phyloP scores from a whole-genome alignment of 2,888 invertebrate species.

The Invenusta paracnida region DNA sequence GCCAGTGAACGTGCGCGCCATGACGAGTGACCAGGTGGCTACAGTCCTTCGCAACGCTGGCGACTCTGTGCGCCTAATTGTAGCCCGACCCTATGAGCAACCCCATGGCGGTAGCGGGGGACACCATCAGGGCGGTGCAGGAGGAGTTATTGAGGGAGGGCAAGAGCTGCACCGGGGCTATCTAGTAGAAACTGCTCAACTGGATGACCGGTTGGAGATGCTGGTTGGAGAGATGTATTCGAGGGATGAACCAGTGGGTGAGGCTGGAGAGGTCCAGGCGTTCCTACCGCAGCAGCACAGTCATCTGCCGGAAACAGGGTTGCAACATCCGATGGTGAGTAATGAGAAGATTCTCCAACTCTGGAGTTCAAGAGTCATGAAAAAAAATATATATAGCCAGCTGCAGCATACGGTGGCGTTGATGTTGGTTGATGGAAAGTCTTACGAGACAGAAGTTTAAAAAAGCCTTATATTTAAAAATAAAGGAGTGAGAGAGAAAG shows the following conservation, averaged over 20 bases:
- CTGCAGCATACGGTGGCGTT: too few species aligned
- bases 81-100: slow-evolving; percentile 73
- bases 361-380: too few species aligned
- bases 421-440: too few species aligned
- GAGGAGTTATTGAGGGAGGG: too few species aligned
- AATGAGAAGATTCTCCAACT: not conserved
- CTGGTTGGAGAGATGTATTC: not conserved
- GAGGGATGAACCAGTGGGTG: too few species aligned
- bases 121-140: too few species aligned
- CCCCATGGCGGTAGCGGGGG: too few species aligned
- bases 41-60: slow-evolving; percentile 84
- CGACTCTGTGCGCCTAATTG: slow-evolving; percentile 81
- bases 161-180: not conserved
- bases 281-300: not conserved
- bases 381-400: too few species aligned
- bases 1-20: slow-evolving; percentile 82
- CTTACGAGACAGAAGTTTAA: too few species aligned
- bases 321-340: not conserved
- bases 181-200: not conserved
- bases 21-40: slow-evolving; percentile 83
- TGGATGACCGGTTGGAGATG: not conserved
- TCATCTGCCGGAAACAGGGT: not conserved
- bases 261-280: not conserved
- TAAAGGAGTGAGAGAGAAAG: too few species aligned
- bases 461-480: too few species aligned